A percentile compares a stretch with the other conserved stretches of the same genome.
Evolutionary conservation across 1,140 invertebrate genomes (phyloP).

Genomic region (Cherax quadricarinatus): DNA sequence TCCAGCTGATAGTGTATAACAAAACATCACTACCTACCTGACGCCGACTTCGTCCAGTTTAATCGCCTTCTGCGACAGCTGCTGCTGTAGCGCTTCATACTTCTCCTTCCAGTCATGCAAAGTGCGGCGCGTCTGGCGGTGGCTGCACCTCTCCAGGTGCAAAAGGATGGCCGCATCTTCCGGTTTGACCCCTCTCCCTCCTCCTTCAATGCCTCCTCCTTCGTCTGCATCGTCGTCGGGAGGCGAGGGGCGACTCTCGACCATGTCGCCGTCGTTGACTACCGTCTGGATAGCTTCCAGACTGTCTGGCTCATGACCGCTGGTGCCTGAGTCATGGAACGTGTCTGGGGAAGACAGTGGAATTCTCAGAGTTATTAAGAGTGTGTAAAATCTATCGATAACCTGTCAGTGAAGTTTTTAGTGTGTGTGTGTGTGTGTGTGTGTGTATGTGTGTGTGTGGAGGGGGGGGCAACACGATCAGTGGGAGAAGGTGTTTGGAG

Average conservation of each 20-base stretch:
- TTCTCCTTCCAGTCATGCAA: conserved; percentile 75
- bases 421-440: background rate
- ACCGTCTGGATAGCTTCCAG: conserved; percentile 73
- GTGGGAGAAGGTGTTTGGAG: background rate
- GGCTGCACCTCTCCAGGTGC: conserved; percentile 75
- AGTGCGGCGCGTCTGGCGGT: conserved; percentile 73
- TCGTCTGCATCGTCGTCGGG: conserved; percentile 12
- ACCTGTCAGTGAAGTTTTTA: background rate
- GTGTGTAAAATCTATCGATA: background rate
- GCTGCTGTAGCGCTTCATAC: conserved; percentile 74
- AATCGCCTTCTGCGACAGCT: conserved; percentile 38
- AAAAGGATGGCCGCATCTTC: conserved; percentile 74
- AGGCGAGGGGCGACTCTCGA: conserved; percentile 38
- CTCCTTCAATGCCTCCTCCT: conserved; percentile 21
- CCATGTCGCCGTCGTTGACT: conserved; percentile 57
- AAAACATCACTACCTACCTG: background rate
- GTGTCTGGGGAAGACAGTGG: conserved; percentile 60
- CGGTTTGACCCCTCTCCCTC: background rate
- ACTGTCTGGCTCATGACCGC: conserved; percentile 73
- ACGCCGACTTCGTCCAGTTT: conserved; percentile 8
- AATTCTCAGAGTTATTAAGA: background rate
- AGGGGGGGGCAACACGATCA: no score
- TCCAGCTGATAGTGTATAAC: no score
- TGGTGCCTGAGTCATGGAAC: conserved; percentile 73
- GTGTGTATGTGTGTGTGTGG: background rate